Percentiles rank a stretch among this genome's conserved stretches.
These are phyloP conservation scores for Leptodactylus fallax DNA, from an alignment of 2,797 vertebrate genomes.

Conservation along the genomic window DNA sequence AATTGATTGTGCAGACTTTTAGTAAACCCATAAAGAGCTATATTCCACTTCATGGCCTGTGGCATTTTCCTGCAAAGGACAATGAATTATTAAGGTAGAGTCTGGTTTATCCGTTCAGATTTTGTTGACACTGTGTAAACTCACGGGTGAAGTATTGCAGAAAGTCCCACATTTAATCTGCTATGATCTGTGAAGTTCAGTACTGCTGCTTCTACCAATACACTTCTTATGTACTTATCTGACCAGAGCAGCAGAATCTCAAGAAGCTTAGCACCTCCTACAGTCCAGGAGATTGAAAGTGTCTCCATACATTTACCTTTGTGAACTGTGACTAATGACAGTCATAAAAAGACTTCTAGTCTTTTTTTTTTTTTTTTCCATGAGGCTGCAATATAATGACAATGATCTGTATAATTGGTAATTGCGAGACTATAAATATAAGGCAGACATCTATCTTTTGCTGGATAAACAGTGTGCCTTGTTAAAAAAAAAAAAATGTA, in stretches of 20 bases:
- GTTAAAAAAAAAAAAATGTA: too few species aligned
- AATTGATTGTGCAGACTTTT: slow-evolving; percentile 15
- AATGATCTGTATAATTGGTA: background rate
- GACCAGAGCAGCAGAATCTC: background rate
- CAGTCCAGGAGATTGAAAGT: background rate
- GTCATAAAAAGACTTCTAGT: background rate
- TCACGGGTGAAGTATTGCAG: background rate
- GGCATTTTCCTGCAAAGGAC: slow-evolving; percentile 5
- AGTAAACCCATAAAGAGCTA: slow-evolving; percentile 1
- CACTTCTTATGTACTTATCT: slow-evolving; percentile 9
- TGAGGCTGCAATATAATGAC: background rate
- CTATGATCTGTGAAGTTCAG: slow-evolving; percentile 1
- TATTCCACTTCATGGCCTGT: background rate
- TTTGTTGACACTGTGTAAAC: slow-evolving; percentile 37
- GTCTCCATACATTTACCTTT: background rate
- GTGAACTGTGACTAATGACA: slow-evolving; percentile 1
- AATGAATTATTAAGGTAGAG: slow-evolving; percentile 34
- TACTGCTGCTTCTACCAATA: background rate
- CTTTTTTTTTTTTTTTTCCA: background rate
- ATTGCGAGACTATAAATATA: background rate
- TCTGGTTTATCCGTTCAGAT: slow-evolving; percentile 22
- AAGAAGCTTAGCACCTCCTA: background rate
- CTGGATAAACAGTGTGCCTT: background rate
- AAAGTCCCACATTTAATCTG: background rate
- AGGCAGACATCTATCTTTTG: background rate